These are phyloP conservation scores for Sturmia bella DNA, from an alignment of 2,888 invertebrate species.

Conservation along the genomic window DNA sequence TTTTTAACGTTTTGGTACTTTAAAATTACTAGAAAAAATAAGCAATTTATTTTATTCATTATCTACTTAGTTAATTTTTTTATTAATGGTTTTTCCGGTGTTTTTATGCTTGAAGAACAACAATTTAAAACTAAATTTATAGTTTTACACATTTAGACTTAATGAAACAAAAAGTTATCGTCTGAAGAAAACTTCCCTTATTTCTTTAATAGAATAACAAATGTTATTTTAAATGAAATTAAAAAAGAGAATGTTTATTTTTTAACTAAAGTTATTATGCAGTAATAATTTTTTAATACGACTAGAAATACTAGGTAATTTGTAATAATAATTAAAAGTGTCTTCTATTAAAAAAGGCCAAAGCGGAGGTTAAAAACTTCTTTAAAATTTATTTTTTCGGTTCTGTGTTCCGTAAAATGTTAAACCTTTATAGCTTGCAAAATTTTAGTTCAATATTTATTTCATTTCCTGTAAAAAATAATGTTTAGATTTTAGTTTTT, in stretches of 20 bases:
- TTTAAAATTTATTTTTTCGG: slow-evolving; percentile 2
- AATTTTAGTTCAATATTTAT: no score
- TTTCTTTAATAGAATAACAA: slow-evolving; percentile 5
- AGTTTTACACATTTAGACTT: slow-evolving; percentile 48
- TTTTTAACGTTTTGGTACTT: slow-evolving; percentile 55
- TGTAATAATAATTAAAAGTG: slow-evolving; percentile 41
- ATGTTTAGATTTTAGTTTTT: neutral
- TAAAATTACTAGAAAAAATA: slow-evolving; percentile 55
- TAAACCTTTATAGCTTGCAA: no score
- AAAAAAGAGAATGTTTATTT: slow-evolving; percentile 29
- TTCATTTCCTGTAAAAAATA: neutral
- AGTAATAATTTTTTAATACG: slow-evolving; percentile 52
- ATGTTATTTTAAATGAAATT: slow-evolving; percentile 10
- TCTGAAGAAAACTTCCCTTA: slow-evolving; percentile 10
- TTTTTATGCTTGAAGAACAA: slow-evolving; percentile 64
- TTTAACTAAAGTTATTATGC: slow-evolving; percentile 16
- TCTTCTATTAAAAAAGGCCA: slow-evolving; percentile 44
- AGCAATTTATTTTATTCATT: slow-evolving; percentile 51
- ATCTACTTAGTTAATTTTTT: slow-evolving; percentile 32
- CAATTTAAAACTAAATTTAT: slow-evolving; percentile 58
- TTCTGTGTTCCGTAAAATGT: no score
- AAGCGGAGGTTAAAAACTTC: slow-evolving; percentile 44
- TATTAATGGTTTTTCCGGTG: slow-evolving; percentile 18
- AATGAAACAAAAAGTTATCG: neutral
- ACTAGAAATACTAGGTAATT: slow-evolving; percentile 68